These are phyloP conservation scores for Trichogramma dendrolimi DNA, from an alignment of 2,888 invertebrate genomes.

Conservation along the genomic window DNA sequence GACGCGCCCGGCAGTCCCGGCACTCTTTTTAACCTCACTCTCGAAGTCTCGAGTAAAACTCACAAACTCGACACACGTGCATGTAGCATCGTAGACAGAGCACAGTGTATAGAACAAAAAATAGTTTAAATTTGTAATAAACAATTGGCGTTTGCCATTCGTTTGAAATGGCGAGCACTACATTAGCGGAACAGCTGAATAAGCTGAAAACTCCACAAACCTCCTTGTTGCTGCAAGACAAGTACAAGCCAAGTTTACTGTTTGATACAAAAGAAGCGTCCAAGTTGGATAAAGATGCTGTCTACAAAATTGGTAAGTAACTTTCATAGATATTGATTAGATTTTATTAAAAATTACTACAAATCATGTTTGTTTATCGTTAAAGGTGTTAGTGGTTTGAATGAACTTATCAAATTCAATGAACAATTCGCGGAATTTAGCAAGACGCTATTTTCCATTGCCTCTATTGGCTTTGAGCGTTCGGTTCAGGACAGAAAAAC, in stretches of 20 bases:
- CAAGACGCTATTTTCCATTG: constrained; percentile 70
- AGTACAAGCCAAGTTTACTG: constrained; percentile 74
- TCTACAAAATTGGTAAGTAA: constrained; percentile 74
- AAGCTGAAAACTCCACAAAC: constrained; percentile 75
- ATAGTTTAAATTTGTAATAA: too few species aligned
- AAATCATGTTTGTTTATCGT: constrained; percentile 15
- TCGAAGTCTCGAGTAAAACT: too few species aligned
- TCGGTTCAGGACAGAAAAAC: constrained; percentile 69
- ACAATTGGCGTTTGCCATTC: too few species aligned
- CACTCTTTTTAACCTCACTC: too few species aligned
- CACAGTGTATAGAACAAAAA: too few species aligned
- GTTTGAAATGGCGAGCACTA: constrained; percentile 52
- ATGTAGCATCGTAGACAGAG: too few species aligned
- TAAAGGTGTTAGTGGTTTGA: constrained; percentile 71
- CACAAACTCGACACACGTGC: too few species aligned
- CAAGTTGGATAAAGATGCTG: constrained; percentile 74
- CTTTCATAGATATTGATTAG: constrained; percentile 1
- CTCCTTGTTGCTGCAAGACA: constrained; percentile 61
- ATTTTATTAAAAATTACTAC: constrained; percentile 5
- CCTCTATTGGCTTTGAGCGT: constrained; percentile 76
- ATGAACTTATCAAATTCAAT: constrained; percentile 74
- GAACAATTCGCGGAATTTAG: constrained; percentile 70
- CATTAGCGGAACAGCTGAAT: constrained; percentile 74
- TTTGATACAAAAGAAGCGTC: constrained; percentile 90
- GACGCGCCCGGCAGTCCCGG: too few species aligned